Evolutionary conservation across 2,113 vertebrate species (phyloP).

Genomic region (Vimba vimba): DNA sequence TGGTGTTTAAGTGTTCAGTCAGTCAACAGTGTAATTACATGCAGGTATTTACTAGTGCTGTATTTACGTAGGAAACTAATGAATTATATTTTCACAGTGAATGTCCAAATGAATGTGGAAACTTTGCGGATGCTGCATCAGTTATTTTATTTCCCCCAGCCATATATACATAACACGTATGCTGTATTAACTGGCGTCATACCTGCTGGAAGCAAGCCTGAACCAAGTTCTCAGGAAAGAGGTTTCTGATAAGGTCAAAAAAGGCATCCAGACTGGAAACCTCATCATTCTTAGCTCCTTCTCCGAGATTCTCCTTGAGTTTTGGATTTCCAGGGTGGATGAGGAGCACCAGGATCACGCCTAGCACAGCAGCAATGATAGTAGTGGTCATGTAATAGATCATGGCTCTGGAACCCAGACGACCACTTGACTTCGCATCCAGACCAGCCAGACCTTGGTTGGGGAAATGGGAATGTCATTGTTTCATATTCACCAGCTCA

Average conservation of each 20-base stretch:
- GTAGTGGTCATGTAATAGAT: slow-evolving; percentile 98
- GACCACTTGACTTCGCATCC: slow-evolving; percentile 97
- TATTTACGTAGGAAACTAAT: too few relatives aligned
- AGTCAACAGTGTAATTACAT: too few relatives aligned
- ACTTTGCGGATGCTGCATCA: too few relatives aligned
- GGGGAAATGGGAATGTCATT: background rate
- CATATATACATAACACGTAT: background rate
- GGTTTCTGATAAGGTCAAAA: slow-evolving; percentile 95
- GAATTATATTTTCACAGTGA: background rate
- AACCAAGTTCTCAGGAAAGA: slow-evolving; percentile 97
- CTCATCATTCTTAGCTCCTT: slow-evolving; percentile 92
- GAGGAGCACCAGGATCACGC: slow-evolving; percentile 94
- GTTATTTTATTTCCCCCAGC: background rate
- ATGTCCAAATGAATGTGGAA: background rate
- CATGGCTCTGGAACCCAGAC: slow-evolving; percentile 96
- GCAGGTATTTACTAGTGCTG: too few relatives aligned
- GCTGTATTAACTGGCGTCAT: background rate
- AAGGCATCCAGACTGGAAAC: slow-evolving; percentile 97
- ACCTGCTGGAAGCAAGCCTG: slow-evolving; percentile 99
- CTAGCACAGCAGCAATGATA: slow-evolving; percentile 93
- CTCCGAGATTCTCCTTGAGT: slow-evolving; percentile 91
- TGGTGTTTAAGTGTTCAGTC: too few relatives aligned
- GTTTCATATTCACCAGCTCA: background rate
- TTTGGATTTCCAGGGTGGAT: slow-evolving; percentile 98
- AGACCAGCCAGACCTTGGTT: slow-evolving; percentile 89